These are phyloP conservation scores for Tupiocoris notatus DNA, from an alignment of 2,888 invertebrate species.

Conservation along the genomic window DNA sequence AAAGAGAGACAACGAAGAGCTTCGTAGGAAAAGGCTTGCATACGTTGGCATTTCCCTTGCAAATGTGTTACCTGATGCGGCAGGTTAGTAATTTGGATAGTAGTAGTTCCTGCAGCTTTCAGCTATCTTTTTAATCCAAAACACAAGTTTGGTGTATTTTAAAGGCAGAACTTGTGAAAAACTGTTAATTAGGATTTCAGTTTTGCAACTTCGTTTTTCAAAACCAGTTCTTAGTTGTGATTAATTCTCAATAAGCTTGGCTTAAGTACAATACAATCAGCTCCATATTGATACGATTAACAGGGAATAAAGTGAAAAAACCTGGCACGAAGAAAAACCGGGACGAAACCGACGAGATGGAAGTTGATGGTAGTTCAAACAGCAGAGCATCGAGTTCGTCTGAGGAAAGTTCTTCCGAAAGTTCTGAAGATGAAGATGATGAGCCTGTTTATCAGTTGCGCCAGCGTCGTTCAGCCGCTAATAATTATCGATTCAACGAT, in stretches of 20 bases:
- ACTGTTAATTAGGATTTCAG: no score
- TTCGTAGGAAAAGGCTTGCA: constrained; percentile 67
- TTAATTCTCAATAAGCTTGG: no score
- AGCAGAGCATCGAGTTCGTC: constrained; percentile 38
- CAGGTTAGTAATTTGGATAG: constrained; percentile 10
- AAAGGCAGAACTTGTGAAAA: no score
- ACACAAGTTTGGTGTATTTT: no score
- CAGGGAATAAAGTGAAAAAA: constrained; percentile 17
- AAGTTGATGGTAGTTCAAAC: constrained; percentile 35
- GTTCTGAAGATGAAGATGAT: constrained; percentile 58
- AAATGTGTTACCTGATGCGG: constrained; percentile 61
- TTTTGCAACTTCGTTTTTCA: no score
- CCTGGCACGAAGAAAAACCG: background rate
- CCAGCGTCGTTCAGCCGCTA: constrained; percentile 72
- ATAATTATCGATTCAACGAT: constrained; percentile 81
- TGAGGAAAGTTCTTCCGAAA: constrained; percentile 49
- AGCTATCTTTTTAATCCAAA: background rate
- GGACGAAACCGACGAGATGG: constrained; percentile 21
- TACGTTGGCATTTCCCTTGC: constrained; percentile 73
- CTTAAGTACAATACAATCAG: no score
- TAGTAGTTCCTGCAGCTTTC: background rate
- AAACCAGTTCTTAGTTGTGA: no score
- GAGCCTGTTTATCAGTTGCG: constrained; percentile 82
- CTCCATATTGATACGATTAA: no score
- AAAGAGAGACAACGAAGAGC: constrained; percentile 65